Percentiles rank a stretch among this genome's conserved stretches.
These are phyloP conservation scores for Pseudococcus viburni DNA, from an alignment of 2,888 invertebrate species.

Conservation along the genomic window DNA sequence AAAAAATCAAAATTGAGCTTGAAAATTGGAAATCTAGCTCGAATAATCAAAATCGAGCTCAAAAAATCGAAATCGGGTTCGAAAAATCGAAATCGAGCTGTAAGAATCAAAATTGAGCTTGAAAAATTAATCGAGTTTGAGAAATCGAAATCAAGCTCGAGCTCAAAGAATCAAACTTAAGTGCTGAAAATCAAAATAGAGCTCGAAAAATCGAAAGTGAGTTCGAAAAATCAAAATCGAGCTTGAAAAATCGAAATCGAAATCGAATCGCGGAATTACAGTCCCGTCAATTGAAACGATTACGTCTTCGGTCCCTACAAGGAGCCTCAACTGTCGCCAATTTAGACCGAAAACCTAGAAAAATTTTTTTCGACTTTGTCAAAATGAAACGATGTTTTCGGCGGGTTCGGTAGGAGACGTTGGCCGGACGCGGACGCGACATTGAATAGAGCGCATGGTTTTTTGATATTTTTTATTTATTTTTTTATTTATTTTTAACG, in stretches of 20 bases:
- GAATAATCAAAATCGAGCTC: too few species aligned
- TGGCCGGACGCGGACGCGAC: conserved; percentile 5
- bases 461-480: conserved; percentile 28
- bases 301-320: background rate
- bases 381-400: background rate
- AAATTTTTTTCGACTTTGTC: background rate
- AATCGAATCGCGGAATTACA: background rate
- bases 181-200: too few species aligned
- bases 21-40: too few species aligned
- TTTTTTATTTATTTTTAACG: conserved; percentile 43
- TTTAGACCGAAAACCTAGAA: background rate
- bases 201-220: too few species aligned
- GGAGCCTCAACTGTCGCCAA: conserved; percentile 35
- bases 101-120: too few species aligned
- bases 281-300: background rate
- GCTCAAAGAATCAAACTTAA: too few species aligned
- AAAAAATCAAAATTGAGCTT: too few species aligned
- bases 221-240: too few species aligned
- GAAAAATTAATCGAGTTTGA: too few species aligned
- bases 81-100: too few species aligned
- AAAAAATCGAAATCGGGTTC: too few species aligned
- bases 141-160: too few species aligned
- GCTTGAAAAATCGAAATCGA: background rate
- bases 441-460: conserved; percentile 46
- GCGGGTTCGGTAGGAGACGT: background rate